Evolutionary conservation across 2,797 vertebrate genomes (phyloP).

Genomic region (Lepilemur septentrionalis): DNA sequence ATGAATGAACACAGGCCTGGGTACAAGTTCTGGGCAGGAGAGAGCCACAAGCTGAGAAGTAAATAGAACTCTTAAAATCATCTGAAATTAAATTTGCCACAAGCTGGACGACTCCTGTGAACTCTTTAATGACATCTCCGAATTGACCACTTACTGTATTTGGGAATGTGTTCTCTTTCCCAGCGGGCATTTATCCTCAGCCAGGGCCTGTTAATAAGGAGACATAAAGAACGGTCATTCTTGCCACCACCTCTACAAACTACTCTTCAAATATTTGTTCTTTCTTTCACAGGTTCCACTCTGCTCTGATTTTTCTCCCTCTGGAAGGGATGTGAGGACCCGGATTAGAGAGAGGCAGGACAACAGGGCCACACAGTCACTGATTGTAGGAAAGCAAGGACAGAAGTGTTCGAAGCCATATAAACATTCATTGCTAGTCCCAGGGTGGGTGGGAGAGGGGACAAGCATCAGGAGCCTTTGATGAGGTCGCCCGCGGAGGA

Average conservation of each 20-base stretch:
- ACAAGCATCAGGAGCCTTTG: neutral
- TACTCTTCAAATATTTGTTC: neutral
- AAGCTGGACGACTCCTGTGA: neutral
- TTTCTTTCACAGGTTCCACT: neutral
- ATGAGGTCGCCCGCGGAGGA: constrained; percentile 50
- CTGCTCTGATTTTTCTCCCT: neutral
- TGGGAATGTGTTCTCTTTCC: neutral
- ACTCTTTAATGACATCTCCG: neutral
- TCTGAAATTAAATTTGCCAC: neutral
- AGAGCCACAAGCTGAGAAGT: neutral
- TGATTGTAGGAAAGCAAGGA: neutral
- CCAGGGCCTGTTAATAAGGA: neutral
- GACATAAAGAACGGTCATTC: neutral
- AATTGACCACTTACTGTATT: neutral
- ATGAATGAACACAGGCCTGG: neutral
- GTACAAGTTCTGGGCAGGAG: neutral
- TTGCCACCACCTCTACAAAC: neutral
- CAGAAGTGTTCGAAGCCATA: neutral
- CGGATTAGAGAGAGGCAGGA: neutral
- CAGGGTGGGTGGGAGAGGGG: neutral
- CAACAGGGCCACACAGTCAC: neutral
- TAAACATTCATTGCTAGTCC: neutral
- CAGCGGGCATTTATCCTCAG: neutral
- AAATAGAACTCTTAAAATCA: neutral
- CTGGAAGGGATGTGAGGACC: neutral